Evolutionary conservation across 2,888 invertebrate species (phyloP).

Genomic region (Spilarctia lutea): DNA sequence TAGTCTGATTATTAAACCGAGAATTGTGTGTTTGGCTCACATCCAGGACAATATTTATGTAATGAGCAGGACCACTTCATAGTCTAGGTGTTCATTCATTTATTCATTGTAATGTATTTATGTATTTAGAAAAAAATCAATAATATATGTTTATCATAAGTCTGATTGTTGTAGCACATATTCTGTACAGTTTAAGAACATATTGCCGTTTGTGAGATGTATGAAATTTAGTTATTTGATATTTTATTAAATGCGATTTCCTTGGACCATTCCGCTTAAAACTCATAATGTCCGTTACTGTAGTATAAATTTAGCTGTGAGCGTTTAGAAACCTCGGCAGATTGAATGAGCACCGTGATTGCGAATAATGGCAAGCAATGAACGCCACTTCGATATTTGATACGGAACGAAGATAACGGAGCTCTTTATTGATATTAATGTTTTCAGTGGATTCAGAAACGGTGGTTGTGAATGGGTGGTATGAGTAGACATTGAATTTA

Average conservation of each 20-base stretch:
- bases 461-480: constrained; percentile 26
- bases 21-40: too few relatives aligned
- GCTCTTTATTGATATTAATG: constrained; percentile 59
- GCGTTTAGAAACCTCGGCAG: constrained; percentile 62
- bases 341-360: constrained; percentile 71
- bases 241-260: background rate
- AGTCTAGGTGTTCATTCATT: too few relatives aligned
- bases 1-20: too few relatives aligned
- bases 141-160: too few relatives aligned
- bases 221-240: too few relatives aligned
- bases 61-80: too few relatives aligned
- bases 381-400: constrained; percentile 41
- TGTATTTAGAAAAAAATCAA: too few relatives aligned
- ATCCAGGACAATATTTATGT: too few relatives aligned
- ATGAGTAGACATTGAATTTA: constrained; percentile 13
- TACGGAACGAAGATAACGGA: constrained; percentile 52
- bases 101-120: too few relatives aligned
- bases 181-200: too few relatives aligned
- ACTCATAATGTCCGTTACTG: constrained; percentile 55
- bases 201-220: too few relatives aligned
- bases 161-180: too few relatives aligned
- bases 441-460: constrained; percentile 38
- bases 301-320: constrained; percentile 49
- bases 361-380: constrained; percentile 63
- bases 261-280: constrained; percentile 27